Evolutionary conservation across 1,140 invertebrate species (phyloP).

Genomic region (Leptestheria dahalacensis): DNA sequence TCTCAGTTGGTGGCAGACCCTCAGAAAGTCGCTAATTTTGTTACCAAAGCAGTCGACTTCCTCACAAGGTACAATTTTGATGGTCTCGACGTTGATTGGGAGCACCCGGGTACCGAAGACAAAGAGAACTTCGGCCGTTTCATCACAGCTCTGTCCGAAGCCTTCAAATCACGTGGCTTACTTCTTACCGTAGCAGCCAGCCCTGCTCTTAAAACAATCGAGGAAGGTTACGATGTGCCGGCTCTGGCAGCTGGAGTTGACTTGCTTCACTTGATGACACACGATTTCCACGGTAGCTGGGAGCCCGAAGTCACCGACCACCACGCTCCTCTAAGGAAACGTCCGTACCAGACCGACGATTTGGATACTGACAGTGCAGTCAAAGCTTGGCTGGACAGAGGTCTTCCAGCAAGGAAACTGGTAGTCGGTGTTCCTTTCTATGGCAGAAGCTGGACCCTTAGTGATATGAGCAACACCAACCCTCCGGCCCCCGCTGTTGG

Average conservation of each 20-base stretch:
- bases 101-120: constrained; percentile 33
- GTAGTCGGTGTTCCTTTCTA: constrained; percentile 28
- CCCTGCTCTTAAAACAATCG: constrained; percentile 37
- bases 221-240: constrained; percentile 34
- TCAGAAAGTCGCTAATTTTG: constrained; percentile 32
- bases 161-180: constrained; percentile 34
- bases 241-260: constrained; percentile 31
- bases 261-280: constrained; percentile 35
- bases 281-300: constrained; percentile 34
- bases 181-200: constrained; percentile 40
- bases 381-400: constrained; percentile 29
- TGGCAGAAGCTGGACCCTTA: constrained; percentile 25
- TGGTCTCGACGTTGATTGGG: constrained; percentile 46
- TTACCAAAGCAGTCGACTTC: constrained; percentile 40
- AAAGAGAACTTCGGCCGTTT: constrained; percentile 33
- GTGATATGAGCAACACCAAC: not conserved
- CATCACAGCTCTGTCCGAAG: constrained; percentile 34
- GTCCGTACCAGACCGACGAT: constrained; percentile 8
- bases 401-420: constrained; percentile 26
- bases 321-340: constrained; percentile 22
- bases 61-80: constrained; percentile 40
- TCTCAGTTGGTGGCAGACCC: constrained; percentile 29
- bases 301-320: constrained; percentile 25
- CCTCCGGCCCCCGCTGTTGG: constrained; percentile 30
- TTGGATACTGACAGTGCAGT: constrained; percentile 24